Percentiles rank a stretch among this genome's conserved stretches.
Evolutionary conservation across 2,888 invertebrate species (phyloP).

Genomic region (Sarcophaga rosellei): DNA sequence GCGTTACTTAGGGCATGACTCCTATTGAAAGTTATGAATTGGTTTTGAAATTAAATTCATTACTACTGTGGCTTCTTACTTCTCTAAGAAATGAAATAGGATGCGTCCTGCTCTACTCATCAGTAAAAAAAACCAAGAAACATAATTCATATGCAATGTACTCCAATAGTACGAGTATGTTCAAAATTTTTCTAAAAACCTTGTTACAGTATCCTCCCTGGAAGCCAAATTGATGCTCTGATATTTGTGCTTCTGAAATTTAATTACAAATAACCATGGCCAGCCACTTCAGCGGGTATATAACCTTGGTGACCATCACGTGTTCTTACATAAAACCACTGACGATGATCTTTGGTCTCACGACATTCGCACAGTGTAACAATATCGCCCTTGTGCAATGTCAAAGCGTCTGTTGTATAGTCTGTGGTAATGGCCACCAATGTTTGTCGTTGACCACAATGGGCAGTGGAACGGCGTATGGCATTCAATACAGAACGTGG

Average conservation of each 20-base stretch:
- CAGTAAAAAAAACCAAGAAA: too few species aligned
- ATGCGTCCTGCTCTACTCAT: too few species aligned
- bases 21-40: too few species aligned
- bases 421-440: conserved; percentile 87
- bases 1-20: too few species aligned
- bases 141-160: too few species aligned
- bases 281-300: conserved; percentile 89
- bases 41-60: too few species aligned
- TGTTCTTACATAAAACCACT: conserved; percentile 90
- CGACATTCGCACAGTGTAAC: conserved; percentile 85
- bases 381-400: conserved; percentile 88
- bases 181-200: too few species aligned
- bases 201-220: too few species aligned
- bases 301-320: conserved; percentile 88
- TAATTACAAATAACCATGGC: conserved; percentile 87
- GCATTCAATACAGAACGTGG: conserved; percentile 74
- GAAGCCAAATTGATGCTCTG: too few species aligned
- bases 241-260: background rate
- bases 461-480: conserved; percentile 74
- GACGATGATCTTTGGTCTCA: conserved; percentile 84
- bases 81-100: too few species aligned
- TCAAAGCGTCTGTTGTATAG: conserved; percentile 84
- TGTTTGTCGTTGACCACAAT: conserved; percentile 84
- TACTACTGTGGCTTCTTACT: too few species aligned
- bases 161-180: too few species aligned